Percentiles rank a stretch among this genome's conserved stretches.
These are phyloP conservation scores for Rhinopithecus roxellana DNA, from an alignment of 2,113 vertebrate genomes.

Conservation along the genomic window DNA sequence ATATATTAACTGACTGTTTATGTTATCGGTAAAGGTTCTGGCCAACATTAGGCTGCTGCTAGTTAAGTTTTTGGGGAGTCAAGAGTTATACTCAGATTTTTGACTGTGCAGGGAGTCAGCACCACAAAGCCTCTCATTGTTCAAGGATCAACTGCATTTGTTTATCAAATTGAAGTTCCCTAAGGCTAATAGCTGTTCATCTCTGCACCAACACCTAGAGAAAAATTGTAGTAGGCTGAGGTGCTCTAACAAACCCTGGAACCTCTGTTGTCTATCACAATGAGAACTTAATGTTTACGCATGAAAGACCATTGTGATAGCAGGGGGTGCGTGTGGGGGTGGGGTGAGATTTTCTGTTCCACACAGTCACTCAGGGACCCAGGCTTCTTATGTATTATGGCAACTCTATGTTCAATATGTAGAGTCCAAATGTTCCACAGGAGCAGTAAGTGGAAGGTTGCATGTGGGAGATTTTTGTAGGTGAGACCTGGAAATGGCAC, in stretches of 20 bases:
- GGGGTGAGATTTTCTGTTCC: not conserved
- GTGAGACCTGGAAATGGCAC: not conserved
- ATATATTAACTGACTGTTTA: not conserved
- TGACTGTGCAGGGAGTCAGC: not conserved
- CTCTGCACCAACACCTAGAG: not conserved
- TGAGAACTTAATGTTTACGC: not conserved
- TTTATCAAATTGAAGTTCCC: not conserved
- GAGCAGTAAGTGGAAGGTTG: not conserved
- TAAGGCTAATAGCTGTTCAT: not conserved
- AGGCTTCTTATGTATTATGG: not conserved
- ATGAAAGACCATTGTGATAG: not conserved
- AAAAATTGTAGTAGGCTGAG: not conserved
- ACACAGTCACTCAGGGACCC: not conserved
- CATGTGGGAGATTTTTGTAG: not conserved
- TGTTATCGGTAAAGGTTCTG: not conserved
- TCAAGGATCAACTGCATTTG: not conserved
- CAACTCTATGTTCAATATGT: not conserved
- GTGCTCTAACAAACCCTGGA: not conserved
- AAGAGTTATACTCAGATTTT: not conserved
- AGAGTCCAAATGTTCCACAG: not conserved
- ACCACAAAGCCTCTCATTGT: not conserved
- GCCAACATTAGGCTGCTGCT: not conserved
- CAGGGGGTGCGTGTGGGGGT: fast-evolving
- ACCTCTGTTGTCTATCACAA: not conserved
- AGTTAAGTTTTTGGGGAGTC: not conserved